Conservation (phyloP, 1,140 invertebrate species). For the Eriosoma lanigerum region DNA sequence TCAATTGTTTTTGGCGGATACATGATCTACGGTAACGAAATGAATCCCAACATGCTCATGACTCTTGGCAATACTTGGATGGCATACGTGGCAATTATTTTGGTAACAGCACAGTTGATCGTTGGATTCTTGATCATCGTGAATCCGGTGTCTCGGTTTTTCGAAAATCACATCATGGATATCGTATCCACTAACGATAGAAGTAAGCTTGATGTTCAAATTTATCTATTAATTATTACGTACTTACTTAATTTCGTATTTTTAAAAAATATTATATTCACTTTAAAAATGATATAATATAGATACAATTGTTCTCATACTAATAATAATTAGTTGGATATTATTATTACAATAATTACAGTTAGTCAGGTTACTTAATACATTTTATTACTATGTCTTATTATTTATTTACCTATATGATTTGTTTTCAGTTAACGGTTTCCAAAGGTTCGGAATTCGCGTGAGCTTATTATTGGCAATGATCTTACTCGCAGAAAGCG, state of each 20-base stretch:
- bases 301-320: too few relatives aligned
- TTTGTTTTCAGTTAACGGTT: conserved; percentile 65
- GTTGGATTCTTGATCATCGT: conserved; percentile 68
- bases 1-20: conserved; percentile 65
- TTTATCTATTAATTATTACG: conserved; percentile 54
- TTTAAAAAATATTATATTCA: too few relatives aligned
- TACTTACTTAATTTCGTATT: too few relatives aligned
- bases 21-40: conserved; percentile 64
- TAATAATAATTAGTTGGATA: too few relatives aligned
- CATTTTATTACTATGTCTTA: too few relatives aligned
- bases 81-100: conserved; percentile 62
- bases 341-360: too few relatives aligned
- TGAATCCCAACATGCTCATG: conserved; percentile 62
- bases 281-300: too few relatives aligned
- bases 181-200: conserved; percentile 62
- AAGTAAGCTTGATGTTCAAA: too few relatives aligned
- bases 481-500: conserved; percentile 67
- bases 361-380: too few relatives aligned
- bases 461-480: conserved; percentile 64
- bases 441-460: conserved; percentile 65
- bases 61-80: conserved; percentile 61
- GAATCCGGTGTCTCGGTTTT: conserved; percentile 63
- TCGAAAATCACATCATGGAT: too few relatives aligned
- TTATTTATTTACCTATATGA: too few relatives aligned
- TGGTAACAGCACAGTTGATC: conserved; percentile 67